A percentile compares a stretch with the other conserved stretches of the same genome.
Evolutionary conservation across 2,797 vertebrate genomes (phyloP).

Genomic region (Acomys russatus): DNA sequence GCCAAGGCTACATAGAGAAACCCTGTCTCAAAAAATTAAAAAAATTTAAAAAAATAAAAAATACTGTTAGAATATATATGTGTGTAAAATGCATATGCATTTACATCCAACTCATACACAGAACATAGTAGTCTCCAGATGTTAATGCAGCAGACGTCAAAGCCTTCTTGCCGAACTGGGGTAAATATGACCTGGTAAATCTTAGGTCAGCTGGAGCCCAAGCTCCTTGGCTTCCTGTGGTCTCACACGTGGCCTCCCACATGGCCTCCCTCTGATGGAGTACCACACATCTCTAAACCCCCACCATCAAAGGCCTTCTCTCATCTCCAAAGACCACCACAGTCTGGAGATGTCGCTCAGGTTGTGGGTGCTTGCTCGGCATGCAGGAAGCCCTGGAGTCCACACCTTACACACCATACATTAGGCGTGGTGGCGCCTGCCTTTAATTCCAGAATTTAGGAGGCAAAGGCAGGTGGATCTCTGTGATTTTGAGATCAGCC

Average conservation of each 20-base stretch:
- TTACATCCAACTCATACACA: background rate
- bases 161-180: background rate
- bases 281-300: background rate
- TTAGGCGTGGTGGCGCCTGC: no score
- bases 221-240: background rate
- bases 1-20: no score
- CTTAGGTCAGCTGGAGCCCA: background rate
- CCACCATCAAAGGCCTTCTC: background rate
- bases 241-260: no score
- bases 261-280: background rate
- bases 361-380: background rate
- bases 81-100: background rate
- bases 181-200: background rate
- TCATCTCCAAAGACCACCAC: background rate
- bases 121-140: background rate
- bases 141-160: background rate
- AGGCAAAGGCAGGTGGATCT: background rate
- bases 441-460: background rate
- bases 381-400: background rate
- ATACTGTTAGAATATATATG: no score
- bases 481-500: background rate
- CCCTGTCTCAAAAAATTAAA: no score
- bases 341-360: background rate
- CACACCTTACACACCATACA: background rate
- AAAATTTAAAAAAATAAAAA: no score